Percentiles rank a stretch among this genome's conserved stretches.
phyloP scores from a whole-genome alignment of 2,113 vertebrate genomes.

The Ancistrus triradiatus region DNA sequence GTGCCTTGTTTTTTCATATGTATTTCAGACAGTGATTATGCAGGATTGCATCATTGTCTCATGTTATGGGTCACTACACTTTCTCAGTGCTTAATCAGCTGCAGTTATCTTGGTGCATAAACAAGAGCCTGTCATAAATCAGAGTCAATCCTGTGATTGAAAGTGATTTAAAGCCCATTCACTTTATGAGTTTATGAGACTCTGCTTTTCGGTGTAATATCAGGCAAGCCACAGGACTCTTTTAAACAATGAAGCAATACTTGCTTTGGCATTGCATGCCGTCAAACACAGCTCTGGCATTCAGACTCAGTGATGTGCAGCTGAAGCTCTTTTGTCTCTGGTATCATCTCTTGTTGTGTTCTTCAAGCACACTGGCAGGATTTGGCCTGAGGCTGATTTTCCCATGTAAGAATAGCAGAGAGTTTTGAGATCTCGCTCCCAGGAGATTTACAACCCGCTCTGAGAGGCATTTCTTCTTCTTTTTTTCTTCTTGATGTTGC shows the following conservation, averaged over 20 bases:
- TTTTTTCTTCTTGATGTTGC: conserved; percentile 31
- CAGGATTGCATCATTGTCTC: conserved; percentile 30
- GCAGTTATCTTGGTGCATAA: conserved; percentile 36
- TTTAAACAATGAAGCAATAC: conserved; percentile 45
- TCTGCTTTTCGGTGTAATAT: conserved; percentile 35
- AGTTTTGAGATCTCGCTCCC: conserved; percentile 51
- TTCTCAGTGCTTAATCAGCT: conserved; percentile 44
- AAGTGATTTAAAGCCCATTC: conserved; percentile 54
- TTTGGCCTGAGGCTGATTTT: conserved; percentile 59
- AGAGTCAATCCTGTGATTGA: conserved; percentile 50
- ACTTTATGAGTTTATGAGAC: conserved; percentile 61
- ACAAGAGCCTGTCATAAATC: conserved; percentile 52
- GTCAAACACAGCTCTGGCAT: conserved; percentile 46
- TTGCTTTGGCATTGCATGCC: conserved; percentile 33
- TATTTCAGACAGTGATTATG: conserved; percentile 20
- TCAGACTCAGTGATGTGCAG: conserved; percentile 57
- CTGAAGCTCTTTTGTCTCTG: conserved; percentile 56
- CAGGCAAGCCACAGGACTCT: conserved; percentile 14
- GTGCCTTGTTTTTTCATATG: not conserved
- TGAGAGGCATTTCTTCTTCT: conserved; percentile 40
- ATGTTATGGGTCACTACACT: conserved; percentile 34
- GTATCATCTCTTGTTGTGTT: conserved; percentile 49
- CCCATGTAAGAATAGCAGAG: conserved; percentile 70
- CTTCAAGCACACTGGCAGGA: conserved; percentile 49
- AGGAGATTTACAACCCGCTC: conserved; percentile 18